Conservation (phyloP, 2,113 vertebrate species). For the Irena cyanogastra region DNA sequence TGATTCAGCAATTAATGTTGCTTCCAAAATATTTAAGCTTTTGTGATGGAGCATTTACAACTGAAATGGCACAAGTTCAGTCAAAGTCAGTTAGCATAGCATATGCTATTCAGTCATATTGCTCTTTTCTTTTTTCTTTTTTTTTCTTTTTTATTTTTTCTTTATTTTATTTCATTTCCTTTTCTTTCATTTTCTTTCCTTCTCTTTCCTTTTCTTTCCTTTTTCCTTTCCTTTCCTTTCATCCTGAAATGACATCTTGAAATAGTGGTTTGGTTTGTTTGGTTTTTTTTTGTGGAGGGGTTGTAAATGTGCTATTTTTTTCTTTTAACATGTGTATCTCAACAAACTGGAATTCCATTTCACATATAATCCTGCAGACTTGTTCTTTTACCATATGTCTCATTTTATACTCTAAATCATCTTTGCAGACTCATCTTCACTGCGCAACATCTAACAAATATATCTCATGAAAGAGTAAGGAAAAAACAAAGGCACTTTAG, state of each 20-base stretch:
- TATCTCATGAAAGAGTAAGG: neutral
- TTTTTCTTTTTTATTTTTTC: neutral
- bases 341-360: conserved; percentile 13
- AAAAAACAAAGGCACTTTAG: neutral
- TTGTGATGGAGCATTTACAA: neutral
- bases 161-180: too few relatives aligned
- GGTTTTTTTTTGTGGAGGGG: neutral
- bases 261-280: neutral
- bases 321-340: neutral
- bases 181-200: neutral
- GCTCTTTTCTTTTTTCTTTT: too few relatives aligned
- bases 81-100: neutral
- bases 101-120: neutral
- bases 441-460: neutral
- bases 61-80: neutral
- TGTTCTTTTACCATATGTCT: neutral
- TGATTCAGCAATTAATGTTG: neutral
- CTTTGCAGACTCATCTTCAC: neutral
- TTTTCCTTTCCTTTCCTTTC: neutral
- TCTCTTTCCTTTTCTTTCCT: neutral
- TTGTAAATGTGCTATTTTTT: neutral
- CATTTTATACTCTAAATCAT: neutral
- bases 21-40: neutral
- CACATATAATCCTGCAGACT: neutral
- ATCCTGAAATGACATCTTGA: neutral